A percentile compares a stretch with the other conserved stretches of the same genome.
Conservation (phyloP, 2,888 invertebrate genomes). For the Melieria picta region DNA sequence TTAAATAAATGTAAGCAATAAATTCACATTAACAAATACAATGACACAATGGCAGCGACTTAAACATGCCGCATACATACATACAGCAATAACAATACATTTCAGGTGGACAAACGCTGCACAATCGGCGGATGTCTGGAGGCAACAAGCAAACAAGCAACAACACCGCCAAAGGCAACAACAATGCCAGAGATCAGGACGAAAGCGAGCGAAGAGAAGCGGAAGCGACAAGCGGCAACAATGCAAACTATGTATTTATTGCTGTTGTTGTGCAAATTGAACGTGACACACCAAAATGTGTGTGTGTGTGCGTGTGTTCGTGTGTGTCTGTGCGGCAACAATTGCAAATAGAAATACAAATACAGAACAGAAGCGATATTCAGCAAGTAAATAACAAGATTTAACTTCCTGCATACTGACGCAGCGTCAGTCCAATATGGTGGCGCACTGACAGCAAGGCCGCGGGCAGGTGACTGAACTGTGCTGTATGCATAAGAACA, state of each 20-base stretch:
- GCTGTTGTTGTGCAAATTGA: no score
- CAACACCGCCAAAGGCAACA: not conserved
- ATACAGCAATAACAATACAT: slow-evolving; percentile 19
- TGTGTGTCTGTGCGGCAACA: no score
- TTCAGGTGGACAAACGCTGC: not conserved
- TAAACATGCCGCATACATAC: not conserved
- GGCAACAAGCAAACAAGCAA: not conserved
- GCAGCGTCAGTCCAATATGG: slow-evolving; percentile 6
- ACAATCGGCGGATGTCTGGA: not conserved
- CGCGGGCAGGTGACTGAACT: not conserved
- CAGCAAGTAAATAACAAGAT: slow-evolving; percentile 25
- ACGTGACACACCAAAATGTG: no score
- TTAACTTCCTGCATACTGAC: slow-evolving; percentile 15
- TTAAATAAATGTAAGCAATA: slow-evolving; percentile 31
- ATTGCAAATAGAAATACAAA: no score
- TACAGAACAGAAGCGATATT: not conserved
- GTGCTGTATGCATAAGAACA: not conserved
- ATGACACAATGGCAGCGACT: not conserved
- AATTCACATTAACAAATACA: slow-evolving; percentile 22
- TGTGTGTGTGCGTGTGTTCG: no score
- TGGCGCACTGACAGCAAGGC: not conserved
- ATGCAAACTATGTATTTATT: no score
- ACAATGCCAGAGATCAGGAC: slow-evolving; percentile 1
- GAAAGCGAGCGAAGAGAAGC: not conserved
- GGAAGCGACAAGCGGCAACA: no score